A percentile compares a stretch with the other conserved stretches of the same genome.
phyloP scores from a whole-genome alignment of 2,797 vertebrate species.

The Gouania willdenowi region DNA sequence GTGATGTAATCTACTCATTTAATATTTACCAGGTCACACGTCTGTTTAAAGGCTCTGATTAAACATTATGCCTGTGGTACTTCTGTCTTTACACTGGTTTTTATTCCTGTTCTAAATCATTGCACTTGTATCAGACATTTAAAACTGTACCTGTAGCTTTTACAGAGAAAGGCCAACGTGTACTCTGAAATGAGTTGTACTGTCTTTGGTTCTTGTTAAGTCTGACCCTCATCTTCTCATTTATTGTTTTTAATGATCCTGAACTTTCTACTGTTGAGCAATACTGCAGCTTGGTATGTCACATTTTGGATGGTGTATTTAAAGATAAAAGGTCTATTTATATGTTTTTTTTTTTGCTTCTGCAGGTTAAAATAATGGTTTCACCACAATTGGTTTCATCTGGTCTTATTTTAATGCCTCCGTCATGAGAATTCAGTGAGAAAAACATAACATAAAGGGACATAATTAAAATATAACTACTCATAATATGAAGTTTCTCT shows the following conservation, averaged over 20 bases:
- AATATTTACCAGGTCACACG: no score
- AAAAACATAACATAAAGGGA: no score
- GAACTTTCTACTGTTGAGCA: no score
- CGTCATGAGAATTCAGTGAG: no score
- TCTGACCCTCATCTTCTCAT: neutral
- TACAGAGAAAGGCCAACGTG: constrained; percentile 9
- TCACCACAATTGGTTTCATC: neutral
- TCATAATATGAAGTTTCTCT: no score
- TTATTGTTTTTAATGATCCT: neutral
- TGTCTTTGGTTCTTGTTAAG: neutral
- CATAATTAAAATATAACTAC: neutral
- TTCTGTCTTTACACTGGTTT: constrained; percentile 30
- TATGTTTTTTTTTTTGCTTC: no score
- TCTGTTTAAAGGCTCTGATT: no score
- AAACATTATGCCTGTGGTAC: constrained; percentile 9
- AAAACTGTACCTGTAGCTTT: constrained; percentile 1
- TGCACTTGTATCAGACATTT: neutral
- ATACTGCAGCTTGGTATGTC: no score
- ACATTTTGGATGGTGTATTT: no score
- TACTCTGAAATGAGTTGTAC: neutral
- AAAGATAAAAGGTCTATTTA: no score
- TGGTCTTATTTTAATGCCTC: no score
- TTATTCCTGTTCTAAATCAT: constrained; percentile 6
- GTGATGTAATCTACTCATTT: no score
- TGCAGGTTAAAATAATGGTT: neutral